These are phyloP conservation scores for Metalampra italica DNA, from an alignment of 2,888 invertebrate species.

Conservation along the genomic window DNA sequence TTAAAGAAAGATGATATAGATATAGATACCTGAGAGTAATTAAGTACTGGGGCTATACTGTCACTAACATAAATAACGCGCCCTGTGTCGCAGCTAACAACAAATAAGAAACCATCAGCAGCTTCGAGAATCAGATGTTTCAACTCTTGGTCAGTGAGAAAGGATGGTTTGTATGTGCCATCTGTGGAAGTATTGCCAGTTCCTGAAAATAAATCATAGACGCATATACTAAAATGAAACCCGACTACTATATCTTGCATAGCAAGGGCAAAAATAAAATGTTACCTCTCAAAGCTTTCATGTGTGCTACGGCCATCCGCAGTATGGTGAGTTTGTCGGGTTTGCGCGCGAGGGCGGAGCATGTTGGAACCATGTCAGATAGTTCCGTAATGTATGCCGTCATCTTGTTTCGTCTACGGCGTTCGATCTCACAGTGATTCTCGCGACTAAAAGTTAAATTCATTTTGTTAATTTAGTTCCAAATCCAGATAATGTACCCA, in stretches of 20 bases:
- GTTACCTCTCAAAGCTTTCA: constrained; percentile 96
- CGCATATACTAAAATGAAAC: neutral
- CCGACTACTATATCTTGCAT: neutral
- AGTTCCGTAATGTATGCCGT: constrained; percentile 99
- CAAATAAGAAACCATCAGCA: constrained; percentile 97
- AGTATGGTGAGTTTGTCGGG: constrained; percentile 99
- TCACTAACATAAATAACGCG: constrained; percentile 99
- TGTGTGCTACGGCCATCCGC: constrained; percentile 99
- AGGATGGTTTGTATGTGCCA: constrained; percentile 98
- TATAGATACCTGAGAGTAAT: constrained; percentile 89
- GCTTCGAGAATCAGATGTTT: constrained; percentile 99
- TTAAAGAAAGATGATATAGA: neutral
- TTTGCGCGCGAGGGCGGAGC: constrained; percentile 97
- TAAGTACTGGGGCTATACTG: constrained; percentile 97
- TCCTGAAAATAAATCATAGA: constrained; percentile 72
- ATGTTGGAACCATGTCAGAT: constrained; percentile 99
- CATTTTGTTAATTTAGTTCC: too few relatives aligned
- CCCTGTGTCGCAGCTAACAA: constrained; percentile 98
- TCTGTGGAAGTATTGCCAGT: constrained; percentile 98
- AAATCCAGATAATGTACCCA: too few relatives aligned
- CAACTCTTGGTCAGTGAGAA: constrained; percentile 98
- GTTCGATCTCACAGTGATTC: constrained; percentile 99
- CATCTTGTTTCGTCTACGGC: constrained; percentile 99
- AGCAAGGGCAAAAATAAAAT: neutral
- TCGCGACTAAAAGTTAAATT: constrained; percentile 82